Evolutionary conservation across 2,113 vertebrate species (phyloP).

Genomic region (Vulpes ferrilata): DNA sequence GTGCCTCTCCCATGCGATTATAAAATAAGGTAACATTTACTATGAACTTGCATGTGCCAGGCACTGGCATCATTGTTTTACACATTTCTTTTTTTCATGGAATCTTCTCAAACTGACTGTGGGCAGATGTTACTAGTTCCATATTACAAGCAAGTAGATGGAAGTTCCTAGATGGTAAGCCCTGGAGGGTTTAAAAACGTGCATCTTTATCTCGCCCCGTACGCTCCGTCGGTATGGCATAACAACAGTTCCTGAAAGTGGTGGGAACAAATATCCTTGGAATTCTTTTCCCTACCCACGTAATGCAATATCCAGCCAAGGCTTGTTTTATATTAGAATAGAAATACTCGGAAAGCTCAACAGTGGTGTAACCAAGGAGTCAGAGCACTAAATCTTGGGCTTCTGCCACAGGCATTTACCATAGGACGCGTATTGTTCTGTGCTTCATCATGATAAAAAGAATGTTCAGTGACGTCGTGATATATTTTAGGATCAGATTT

Average conservation of each 20-base stretch:
- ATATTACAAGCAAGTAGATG: background rate
- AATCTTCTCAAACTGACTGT: conserved; percentile 27
- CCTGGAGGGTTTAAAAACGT: background rate
- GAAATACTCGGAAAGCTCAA: conserved; percentile 9
- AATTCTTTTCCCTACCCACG: background rate
- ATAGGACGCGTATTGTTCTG: conserved; percentile 42
- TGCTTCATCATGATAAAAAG: background rate
- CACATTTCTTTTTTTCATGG: conserved; percentile 8
- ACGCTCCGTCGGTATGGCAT: background rate
- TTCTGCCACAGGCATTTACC: conserved; percentile 50
- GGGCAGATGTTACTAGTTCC: background rate
- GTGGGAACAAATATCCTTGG: conserved; percentile 27
- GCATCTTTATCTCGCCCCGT: background rate
- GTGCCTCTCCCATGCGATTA: conserved; percentile 10
- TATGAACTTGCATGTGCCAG: conserved; percentile 6
- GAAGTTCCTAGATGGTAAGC: background rate
- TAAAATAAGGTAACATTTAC: conserved; percentile 42
- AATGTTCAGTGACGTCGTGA: background rate
- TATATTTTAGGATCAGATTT: background rate
- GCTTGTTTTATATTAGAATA: conserved; percentile 37
- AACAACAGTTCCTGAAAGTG: background rate
- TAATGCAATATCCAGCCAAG: background rate
- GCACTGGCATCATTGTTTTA: conserved; percentile 48
- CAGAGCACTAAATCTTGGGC: conserved; percentile 47
- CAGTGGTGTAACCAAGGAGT: conserved; percentile 7